Evolutionary conservation across 2,888 invertebrate species (phyloP).

Genomic region (Venustoraphidia nigricollis): DNA sequence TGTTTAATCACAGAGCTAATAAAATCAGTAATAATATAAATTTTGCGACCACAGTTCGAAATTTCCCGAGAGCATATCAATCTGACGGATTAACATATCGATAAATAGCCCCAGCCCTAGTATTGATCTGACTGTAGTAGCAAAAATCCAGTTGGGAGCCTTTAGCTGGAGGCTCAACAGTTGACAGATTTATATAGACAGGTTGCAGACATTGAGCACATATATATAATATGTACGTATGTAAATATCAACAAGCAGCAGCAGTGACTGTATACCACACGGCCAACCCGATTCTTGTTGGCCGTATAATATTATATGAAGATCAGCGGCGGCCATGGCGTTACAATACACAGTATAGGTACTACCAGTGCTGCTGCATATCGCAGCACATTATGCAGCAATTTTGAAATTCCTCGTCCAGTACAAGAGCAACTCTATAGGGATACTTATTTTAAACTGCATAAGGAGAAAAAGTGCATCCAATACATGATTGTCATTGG

Average conservation of each 20-base stretch:
- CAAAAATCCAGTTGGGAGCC: neutral
- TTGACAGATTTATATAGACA: conserved; percentile 33
- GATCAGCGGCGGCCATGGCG: neutral
- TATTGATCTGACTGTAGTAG: no score
- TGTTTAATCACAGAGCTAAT: no score
- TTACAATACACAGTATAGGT: neutral
- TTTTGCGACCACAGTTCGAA: no score
- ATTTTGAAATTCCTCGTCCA: no score
- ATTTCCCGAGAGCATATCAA: no score
- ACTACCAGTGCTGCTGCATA: conserved; percentile 7
- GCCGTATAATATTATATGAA: neutral
- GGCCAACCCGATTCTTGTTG: neutral
- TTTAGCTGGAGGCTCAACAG: conserved; percentile 9
- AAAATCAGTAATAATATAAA: no score
- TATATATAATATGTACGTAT: neutral
- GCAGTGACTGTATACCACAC: neutral
- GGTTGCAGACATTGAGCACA: conserved; percentile 25
- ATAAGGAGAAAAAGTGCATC: no score
- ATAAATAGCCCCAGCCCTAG: no score
- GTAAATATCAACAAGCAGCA: neutral
- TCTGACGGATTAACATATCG: no score
- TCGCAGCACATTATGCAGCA: conserved; percentile 8
- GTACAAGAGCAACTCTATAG: no score
- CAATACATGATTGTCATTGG: no score
- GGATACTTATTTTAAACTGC: no score